Percentiles rank a stretch among this genome's conserved stretches.
These are phyloP conservation scores for Brachionus rotundiformis DNA, from an alignment of 1,140 invertebrate species.

Conservation along the genomic window DNA sequence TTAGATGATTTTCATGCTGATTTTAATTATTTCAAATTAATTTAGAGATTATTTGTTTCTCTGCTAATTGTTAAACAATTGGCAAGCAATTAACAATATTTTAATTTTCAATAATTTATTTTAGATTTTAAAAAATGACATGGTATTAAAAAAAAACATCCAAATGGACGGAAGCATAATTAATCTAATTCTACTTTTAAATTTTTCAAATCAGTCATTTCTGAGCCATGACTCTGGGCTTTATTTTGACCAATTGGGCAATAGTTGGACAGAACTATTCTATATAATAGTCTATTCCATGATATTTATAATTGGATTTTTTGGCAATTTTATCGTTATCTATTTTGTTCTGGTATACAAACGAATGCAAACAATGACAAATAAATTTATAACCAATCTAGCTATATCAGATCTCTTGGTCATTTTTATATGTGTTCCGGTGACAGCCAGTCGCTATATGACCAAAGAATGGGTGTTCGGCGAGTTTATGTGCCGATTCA, in stretches of 20 bases:
- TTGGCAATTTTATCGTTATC: slow-evolving; percentile 46
- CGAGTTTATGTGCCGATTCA: slow-evolving; percentile 51
- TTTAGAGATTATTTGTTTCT: not conserved
- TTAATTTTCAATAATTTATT: too few relatives aligned
- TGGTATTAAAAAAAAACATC: not conserved
- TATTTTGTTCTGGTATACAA: slow-evolving; percentile 32
- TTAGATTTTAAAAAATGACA: not conserved
- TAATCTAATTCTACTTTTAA: not conserved
- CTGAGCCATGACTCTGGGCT: not conserved
- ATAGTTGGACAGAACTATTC: not conserved
- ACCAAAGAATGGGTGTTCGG: slow-evolving; percentile 49
- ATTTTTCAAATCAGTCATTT: not conserved
- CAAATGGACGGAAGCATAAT: not conserved
- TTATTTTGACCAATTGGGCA: not conserved
- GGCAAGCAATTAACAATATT: too few relatives aligned
- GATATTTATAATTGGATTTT: slow-evolving; percentile 29
- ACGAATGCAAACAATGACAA: slow-evolving; percentile 46
- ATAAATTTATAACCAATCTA: slow-evolving; percentile 48
- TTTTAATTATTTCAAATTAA: not conserved
- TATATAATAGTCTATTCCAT: slow-evolving; percentile 17
- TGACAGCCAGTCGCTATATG: slow-evolving; percentile 14
- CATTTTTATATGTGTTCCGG: slow-evolving; percentile 46
- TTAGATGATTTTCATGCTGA: not conserved
- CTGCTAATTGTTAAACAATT: not conserved
- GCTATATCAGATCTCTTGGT: slow-evolving; percentile 49